These are phyloP conservation scores for Larimichthys polyactis DNA, from an alignment of 2,113 vertebrate species.

Conservation along the genomic window DNA sequence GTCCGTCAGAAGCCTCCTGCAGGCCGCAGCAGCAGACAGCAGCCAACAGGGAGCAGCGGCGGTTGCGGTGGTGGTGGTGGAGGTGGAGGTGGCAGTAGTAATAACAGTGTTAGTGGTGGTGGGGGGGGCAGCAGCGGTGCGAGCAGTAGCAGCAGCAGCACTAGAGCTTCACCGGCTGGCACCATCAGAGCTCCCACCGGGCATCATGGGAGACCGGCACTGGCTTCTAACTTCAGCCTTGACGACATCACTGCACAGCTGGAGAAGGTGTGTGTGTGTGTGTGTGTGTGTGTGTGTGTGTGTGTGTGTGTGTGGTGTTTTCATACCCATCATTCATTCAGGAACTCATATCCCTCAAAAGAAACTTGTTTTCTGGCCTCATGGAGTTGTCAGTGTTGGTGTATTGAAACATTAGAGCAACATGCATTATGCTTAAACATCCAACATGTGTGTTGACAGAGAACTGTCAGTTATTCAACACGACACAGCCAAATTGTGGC, in stretches of 20 bases:
- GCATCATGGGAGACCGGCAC: conserved; percentile 72
- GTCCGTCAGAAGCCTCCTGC: conserved; percentile 88
- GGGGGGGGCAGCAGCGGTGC: conserved; percentile 81
- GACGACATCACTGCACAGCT: conserved; percentile 98
- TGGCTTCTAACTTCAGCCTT: conserved; percentile 93
- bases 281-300: too few species aligned
- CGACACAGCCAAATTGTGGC: too few species aligned
- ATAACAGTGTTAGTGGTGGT: conserved; percentile 76
- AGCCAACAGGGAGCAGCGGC: conserved; percentile 78
- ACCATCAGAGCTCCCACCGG: conserved; percentile 72
- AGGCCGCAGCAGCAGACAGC: conserved; percentile 82
- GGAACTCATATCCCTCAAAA: not conserved
- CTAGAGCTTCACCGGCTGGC: conserved; percentile 86
- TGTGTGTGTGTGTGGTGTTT: too few species aligned
- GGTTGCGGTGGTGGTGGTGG: conserved; percentile 53
- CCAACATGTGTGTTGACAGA: not conserved
- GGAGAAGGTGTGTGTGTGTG: conserved; percentile 83
- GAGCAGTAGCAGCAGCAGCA: conserved; percentile 85
- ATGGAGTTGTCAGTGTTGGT: too few species aligned
- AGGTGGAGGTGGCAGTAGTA: conserved; percentile 73
- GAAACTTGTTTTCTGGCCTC: not conserved
- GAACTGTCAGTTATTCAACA: not conserved
- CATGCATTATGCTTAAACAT: not conserved
- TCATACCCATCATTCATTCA: too few species aligned
- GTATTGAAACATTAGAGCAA: not conserved